Evolutionary conservation across 2,113 vertebrate genomes (phyloP).

Genomic region (Clupea harengus): DNA sequence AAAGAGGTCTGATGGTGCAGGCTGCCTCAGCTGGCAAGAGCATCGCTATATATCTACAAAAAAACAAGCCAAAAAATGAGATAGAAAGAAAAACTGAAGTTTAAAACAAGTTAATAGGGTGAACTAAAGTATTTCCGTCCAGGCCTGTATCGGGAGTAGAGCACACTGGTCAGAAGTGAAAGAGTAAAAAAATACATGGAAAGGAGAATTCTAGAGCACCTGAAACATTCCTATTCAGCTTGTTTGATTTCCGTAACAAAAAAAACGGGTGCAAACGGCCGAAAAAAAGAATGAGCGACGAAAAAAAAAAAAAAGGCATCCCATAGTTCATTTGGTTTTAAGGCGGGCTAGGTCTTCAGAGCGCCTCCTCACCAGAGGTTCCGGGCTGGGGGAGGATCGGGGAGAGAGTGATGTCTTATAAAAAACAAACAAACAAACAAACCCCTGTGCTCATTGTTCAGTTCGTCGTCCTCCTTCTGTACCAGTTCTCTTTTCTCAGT

Average conservation of each 20-base stretch:
- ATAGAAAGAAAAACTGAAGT: neutral
- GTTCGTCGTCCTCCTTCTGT: slow-evolving; percentile 23
- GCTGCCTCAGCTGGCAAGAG: neutral
- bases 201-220: neutral
- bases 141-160: neutral
- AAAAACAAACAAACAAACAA: neutral
- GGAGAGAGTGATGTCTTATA: slow-evolving; percentile 1
- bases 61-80: neutral
- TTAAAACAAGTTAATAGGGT: neutral
- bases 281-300: slow-evolving; percentile 25
- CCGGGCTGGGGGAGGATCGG: neutral
- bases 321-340: slow-evolving; percentile 72
- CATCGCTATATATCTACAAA: neutral
- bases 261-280: neutral
- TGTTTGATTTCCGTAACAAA: neutral
- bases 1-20: neutral
- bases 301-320: slow-evolving; percentile 60
- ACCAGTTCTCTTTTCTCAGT: neutral
- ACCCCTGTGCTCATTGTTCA: neutral
- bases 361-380: slow-evolving; percentile 36
- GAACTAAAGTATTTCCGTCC: neutral
- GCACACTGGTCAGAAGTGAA: neutral
- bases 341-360: slow-evolving; percentile 61
- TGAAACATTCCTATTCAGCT: neutral
- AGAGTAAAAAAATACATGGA: neutral